Evolutionary conservation across 2,797 vertebrate species (phyloP).

Genomic region (Ptychobarbus kaznakovi): DNA sequence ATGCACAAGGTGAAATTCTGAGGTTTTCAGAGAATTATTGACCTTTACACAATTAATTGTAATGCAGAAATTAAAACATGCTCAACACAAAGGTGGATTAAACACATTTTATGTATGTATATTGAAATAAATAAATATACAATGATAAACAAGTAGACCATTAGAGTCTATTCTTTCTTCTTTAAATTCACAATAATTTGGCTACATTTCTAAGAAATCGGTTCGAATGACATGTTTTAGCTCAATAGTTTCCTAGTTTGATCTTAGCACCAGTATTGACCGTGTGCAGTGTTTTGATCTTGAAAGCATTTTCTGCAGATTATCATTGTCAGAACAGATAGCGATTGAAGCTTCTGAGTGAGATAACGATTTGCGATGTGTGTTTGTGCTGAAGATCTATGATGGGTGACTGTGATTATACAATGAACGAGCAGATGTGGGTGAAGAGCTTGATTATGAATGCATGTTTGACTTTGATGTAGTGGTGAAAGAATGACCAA

Average conservation of each 20-base stretch:
- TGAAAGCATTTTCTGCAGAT: constrained; percentile 21
- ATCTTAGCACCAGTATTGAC: constrained; percentile 15
- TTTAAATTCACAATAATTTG: not conserved
- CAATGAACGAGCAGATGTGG: constrained; percentile 46
- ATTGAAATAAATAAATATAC: not conserved
- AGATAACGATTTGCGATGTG: constrained; percentile 36
- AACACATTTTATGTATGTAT: not conserved
- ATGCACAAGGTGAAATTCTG: not conserved
- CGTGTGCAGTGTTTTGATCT: constrained; percentile 7
- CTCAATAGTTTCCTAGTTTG: constrained; percentile 19
- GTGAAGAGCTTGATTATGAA: constrained; percentile 46
- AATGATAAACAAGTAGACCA: not conserved
- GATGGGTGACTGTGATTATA: constrained; percentile 23
- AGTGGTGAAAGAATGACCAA: constrained; percentile 46
- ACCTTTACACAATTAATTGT: not conserved
- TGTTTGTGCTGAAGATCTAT: constrained; percentile 31
- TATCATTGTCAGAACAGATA: constrained; percentile 6
- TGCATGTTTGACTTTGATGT: constrained; percentile 36
- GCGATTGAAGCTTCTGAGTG: constrained; percentile 30
- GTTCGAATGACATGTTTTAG: not conserved
- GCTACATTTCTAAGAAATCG: not conserved
- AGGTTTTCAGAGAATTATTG: not conserved
- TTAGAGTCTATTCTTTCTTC: not conserved
- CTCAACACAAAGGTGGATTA: not conserved
- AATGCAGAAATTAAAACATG: not conserved